Evolutionary conservation across 1,140 invertebrate genomes (phyloP).

Genomic region (Bombus consobrinus): DNA sequence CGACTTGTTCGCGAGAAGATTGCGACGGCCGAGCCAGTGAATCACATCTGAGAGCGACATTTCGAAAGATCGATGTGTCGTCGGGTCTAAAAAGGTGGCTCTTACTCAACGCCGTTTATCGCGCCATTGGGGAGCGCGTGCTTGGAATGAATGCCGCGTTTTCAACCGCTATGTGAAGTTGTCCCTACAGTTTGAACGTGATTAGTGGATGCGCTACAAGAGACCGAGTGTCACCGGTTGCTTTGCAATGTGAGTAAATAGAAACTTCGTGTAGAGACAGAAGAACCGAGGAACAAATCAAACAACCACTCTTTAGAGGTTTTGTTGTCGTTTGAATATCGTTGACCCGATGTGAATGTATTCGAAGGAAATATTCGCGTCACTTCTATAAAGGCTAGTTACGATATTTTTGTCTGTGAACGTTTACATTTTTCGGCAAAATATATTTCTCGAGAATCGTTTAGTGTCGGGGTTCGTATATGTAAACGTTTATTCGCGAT

Average conservation of each 20-base stretch:
- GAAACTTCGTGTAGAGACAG: neutral
- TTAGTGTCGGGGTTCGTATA: neutral
- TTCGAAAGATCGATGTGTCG: conserved; percentile 55
- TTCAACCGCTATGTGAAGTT: conserved; percentile 15
- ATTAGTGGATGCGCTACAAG: conserved; percentile 35
- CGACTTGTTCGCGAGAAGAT: conserved; percentile 11
- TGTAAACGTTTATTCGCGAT: neutral
- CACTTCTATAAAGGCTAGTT: neutral
- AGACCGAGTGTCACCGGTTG: conserved; percentile 6
- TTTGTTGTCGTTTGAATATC: neutral
- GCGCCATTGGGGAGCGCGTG: conserved; percentile 36
- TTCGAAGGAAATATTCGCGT: neutral
- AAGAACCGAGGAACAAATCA: neutral
- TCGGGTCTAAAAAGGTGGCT: conserved; percentile 46
- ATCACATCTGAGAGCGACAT: conserved; percentile 35
- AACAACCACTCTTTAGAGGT: neutral
- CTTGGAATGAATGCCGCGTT: conserved; percentile 34
- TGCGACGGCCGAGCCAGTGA: conserved; percentile 27
- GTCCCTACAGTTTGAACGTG: conserved; percentile 7
- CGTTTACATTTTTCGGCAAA: neutral
- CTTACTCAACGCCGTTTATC: conserved; percentile 58
- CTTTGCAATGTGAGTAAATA: conserved; percentile 26
- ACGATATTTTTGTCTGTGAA: neutral
- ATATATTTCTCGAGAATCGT: conserved; percentile 13
- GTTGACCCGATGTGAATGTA: neutral